Base-by-base conservation (phyloP, 1,140 invertebrate species). In the Ptiloglossa arizonensis region DNA sequence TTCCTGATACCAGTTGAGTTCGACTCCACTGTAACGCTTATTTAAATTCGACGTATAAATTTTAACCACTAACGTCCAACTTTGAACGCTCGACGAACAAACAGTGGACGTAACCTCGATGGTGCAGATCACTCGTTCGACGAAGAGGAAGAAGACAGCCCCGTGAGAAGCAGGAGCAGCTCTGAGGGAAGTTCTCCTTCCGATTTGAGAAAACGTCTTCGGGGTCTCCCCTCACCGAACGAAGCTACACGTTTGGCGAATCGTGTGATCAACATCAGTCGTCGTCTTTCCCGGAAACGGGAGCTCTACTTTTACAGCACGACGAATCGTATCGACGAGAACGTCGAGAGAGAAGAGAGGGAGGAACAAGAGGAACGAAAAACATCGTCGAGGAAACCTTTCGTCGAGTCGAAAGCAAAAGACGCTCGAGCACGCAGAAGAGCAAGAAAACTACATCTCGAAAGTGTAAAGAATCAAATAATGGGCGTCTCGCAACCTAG, bases 271-370 rank as follows among this genome's bases (percentile, higher is more conserved):
- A 29, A 64, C 29, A 63, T 77, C 9, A 72, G 59, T 60, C 80
- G 75, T 15, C 81, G 78, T 27, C 63, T 87, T 24, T 73, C 67
- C 19, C 78, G 77, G 15, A 85, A 86, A 69, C 79, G 80, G 24
- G 76, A 82, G 41, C 62, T 79, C 3, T 80, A 85, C n/a, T 32
- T 84, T 27, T 78, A 83, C 24, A 67, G 48, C 35, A 54, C 64
- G 3, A 52, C 56, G 11, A 68, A 83, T 54, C 67, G 85, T 13
- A 89, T 88, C 56, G 88, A 89, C 15, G 89, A 90, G 67, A 85
- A 77, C 50, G 83, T 86, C 46, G 87, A 90, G 62, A 54, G 1
- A 15, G 83, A 89, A n/a, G 68, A 73, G 1, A 57, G 22, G 24
- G 79, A 81, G 32, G 32, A 56, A 22, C 68, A n/a, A 15, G 46